These are phyloP conservation scores for Vicugna pacos DNA, from an alignment of 2,113 vertebrate genomes.

Conservation along the genomic window DNA sequence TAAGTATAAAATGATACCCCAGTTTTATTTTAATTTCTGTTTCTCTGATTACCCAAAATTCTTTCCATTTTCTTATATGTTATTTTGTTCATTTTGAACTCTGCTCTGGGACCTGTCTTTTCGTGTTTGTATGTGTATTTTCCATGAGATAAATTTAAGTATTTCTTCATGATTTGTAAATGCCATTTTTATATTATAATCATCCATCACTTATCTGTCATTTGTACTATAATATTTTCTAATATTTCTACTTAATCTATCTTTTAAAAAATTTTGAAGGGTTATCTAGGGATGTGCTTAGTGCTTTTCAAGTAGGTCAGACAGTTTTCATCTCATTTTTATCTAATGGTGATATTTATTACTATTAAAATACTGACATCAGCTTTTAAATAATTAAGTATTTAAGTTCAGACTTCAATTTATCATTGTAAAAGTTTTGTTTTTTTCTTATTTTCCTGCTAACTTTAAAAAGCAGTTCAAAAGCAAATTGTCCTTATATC, in stretches of 20 bases:
- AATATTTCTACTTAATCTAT: not conserved
- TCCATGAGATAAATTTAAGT: not conserved
- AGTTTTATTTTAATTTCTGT: not conserved
- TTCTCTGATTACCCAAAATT: not conserved
- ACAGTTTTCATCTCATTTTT: not conserved
- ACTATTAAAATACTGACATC: not conserved
- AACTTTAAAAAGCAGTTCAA: not conserved
- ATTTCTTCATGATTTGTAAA: not conserved
- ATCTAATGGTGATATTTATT: not conserved
- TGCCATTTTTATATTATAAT: not conserved
- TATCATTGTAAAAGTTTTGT: not conserved
- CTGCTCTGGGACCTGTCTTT: not conserved
- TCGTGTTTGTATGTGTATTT: not conserved
- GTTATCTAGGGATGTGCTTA: not conserved
- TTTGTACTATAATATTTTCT: not conserved
- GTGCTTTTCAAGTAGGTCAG: not conserved
- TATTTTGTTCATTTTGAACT: not conserved
- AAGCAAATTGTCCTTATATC: not conserved
- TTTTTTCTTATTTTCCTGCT: not conserved
- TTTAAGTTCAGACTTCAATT: not conserved
- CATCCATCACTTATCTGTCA: not conserved
- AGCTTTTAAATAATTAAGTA: not conserved
- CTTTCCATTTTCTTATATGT: not conserved
- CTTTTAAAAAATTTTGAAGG: not conserved
- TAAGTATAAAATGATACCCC: not conserved